Base-by-base conservation (phyloP, 2,888 invertebrate genomes). In the Athripsodes cinereus region DNA sequence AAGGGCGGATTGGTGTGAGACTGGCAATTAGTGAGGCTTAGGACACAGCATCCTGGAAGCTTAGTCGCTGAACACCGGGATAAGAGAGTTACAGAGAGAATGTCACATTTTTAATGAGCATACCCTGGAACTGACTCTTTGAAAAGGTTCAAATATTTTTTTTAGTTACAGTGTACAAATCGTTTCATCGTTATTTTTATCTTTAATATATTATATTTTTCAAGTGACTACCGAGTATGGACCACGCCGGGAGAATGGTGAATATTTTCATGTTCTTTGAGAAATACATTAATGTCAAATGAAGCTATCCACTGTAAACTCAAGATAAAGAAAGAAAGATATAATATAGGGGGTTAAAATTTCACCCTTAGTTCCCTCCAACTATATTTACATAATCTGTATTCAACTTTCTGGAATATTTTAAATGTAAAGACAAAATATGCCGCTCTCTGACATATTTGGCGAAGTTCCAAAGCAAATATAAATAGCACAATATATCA, bases 1-100 rank as follows among this genome's bases (percentile, higher is more conserved):
- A 13, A 3, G 40, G 8, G 5, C 34, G 16, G 19, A 22, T 18
- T 20, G 44, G 55, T 13, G 56, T 13, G 49, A 19, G 51, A 22
- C 22, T 22, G 56, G 40, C 51, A 56, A 56, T 56, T 56, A 56
- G 46, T 44, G 51, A 18, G 51, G 51, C 56, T 56, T 56, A 51
- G 56, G 31, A 22, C 26, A 49, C 51, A 22, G 21, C 3, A 13
- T 26, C 3, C 26, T 26, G 10, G 26, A 26, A 26, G 26, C 10
- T 26, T 26, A 26, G 10, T 26, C 26, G 3, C 26, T 26, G 26
- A 10, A 26, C 26, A 6, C 10, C 10, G 26, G 26, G 3, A 26
- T 26, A 26, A 3, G 10, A 10, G 26, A 26, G 26, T 10, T 26
- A 26, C 3, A 10, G 3, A 26, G 26, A 26, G 10, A 26, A 26